These are phyloP conservation scores for Drosophila sechellia DNA, from an alignment of 1,140 invertebrate species.

Conservation along the genomic window DNA sequence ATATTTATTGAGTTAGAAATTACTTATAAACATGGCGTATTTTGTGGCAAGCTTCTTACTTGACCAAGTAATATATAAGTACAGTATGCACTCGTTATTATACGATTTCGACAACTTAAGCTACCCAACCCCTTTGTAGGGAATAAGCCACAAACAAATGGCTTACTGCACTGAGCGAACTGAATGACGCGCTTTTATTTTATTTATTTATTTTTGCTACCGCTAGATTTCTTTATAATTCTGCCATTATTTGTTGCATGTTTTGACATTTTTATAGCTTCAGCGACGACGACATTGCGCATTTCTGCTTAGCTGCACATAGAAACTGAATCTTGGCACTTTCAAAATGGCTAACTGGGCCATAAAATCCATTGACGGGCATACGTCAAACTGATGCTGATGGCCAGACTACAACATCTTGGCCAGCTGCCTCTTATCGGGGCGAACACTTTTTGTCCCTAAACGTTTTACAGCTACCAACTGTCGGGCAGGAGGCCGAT, in stretches of 20 bases:
- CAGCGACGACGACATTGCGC: conserved; percentile 57
- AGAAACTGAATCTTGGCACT: neutral
- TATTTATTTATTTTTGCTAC: conserved; percentile 17
- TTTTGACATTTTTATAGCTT: conserved; percentile 77
- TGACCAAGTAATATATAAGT: neutral
- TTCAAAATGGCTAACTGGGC: conserved; percentile 59
- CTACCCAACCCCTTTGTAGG: neutral
- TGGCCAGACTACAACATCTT: conserved; percentile 21
- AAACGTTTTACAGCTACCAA: conserved; percentile 79
- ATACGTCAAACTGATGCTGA: conserved; percentile 75
- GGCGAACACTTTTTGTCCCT: conserved; percentile 77
- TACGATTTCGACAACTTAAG: neutral
- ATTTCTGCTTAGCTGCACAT: conserved; percentile 72
- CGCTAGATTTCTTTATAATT: conserved; percentile 70
- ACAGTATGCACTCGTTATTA: neutral
- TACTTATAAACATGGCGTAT: neutral
- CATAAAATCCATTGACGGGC: conserved; percentile 51
- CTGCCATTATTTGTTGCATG: conserved; percentile 59
- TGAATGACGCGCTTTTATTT: conserved; percentile 1
- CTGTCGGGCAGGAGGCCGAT: conserved; percentile 22
- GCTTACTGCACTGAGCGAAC: neutral
- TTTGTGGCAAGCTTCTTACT: no score
- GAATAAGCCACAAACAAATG: neutral
- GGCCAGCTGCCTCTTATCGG: conserved; percentile 40
- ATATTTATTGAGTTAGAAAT: no score